Conservation (phyloP, 37 sponge, comb jelly and placozoan genomes). For the Crambe crambe region DNA sequence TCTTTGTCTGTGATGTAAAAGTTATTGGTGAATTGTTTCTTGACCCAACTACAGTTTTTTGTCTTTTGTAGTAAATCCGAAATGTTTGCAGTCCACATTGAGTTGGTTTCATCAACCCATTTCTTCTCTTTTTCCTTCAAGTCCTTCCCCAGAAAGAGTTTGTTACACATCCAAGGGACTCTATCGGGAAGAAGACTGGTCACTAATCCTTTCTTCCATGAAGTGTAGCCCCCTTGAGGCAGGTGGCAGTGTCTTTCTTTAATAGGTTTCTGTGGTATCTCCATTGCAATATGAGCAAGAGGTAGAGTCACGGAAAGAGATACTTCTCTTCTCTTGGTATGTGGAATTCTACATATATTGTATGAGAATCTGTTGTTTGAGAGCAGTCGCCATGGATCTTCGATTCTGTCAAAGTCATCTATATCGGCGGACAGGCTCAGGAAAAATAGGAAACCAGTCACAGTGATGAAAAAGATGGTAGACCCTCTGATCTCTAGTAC, state of each 20-base stretch:
- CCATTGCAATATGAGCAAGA: not conserved
- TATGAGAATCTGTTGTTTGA: not conserved
- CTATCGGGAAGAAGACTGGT: not conserved
- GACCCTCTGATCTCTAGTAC: no score
- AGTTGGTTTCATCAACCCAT: not conserved
- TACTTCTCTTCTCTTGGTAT: not conserved
- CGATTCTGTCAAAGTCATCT: no score
- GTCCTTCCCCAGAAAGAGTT: not conserved
- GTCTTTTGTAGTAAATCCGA: not conserved
- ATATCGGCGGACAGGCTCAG: no score
- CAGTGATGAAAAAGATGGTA: no score
- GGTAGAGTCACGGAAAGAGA: not conserved
- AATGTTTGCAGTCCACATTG: not conserved
- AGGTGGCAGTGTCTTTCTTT: not conserved
- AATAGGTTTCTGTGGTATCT: not conserved
- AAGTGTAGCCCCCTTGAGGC: not conserved
- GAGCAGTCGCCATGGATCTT: not conserved
- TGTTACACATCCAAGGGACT: not conserved
- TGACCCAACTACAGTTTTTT: not conserved
- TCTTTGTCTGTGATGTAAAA: not conserved
- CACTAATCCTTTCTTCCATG: not conserved
- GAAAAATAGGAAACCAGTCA: no score
- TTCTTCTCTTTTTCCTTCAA: not conserved
- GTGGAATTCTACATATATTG: not conserved
- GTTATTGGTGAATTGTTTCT: not conserved